phyloP scores from a whole-genome alignment of 2,113 vertebrate species.

The Bos indicus region DNA sequence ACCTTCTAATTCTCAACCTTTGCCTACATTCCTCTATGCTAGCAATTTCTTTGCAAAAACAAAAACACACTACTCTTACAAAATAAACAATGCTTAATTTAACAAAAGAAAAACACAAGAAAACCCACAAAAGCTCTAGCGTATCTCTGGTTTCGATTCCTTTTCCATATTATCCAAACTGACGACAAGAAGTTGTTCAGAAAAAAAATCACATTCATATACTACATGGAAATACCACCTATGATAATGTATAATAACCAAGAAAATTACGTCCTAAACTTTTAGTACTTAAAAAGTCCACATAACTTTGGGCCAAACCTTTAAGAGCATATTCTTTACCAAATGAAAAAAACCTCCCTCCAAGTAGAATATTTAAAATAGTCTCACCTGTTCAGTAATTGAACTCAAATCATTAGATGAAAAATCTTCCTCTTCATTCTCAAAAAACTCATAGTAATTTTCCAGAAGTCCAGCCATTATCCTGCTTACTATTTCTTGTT shows the following conservation, averaged over 20 bases:
- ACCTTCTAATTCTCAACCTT: constrained; percentile 18
- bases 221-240: neutral
- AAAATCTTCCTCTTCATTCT: constrained; percentile 95
- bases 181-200: neutral
- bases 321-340: neutral
- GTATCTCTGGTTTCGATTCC: neutral
- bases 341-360: neutral
- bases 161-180: constrained; percentile 4
- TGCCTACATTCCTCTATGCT: neutral
- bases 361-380: constrained; percentile 51
- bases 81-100: constrained; percentile 15
- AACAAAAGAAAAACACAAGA: neutral
- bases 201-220: neutral
- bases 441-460: constrained; percentile 96
- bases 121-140: neutral
- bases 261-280: neutral
- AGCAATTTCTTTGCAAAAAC: constrained; percentile 13
- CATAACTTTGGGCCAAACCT: neutral
- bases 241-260: neutral
- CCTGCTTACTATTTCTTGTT: constrained; percentile 95
- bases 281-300: constrained; percentile 30
- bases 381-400: constrained; percentile 93
- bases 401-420: constrained; percentile 98
- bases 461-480: constrained; percentile 95
- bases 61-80: neutral